Evolutionary conservation across 2,113 vertebrate genomes (phyloP), one percentile per base, ranked within the genome.

Genomic region (Cathartes aura): DNA sequence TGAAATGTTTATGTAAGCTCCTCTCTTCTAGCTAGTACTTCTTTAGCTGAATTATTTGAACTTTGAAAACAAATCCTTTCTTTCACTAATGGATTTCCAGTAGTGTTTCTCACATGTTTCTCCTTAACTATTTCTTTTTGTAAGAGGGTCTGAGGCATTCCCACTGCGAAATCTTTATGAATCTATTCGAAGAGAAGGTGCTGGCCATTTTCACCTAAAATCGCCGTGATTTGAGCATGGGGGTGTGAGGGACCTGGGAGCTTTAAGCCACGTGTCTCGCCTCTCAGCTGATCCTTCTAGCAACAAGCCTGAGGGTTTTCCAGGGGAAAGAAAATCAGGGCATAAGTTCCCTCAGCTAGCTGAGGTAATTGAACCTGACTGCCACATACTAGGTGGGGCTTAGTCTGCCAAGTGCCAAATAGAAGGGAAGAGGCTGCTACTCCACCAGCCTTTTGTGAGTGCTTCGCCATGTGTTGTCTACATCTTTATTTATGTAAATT

Each of bases 71-170:
- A 87, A 91, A 84, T 82, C 42, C 7, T 87, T 90, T 90, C 48
- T 93, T 95, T 85, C 70, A 68, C 48, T 75, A 79, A 82, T 87
- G 43, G 66, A 76, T 94, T 95, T 95, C 60, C 66, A 94, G 70
- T 52, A 68, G 52, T 52, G 34, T 91, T 93, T 95, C 56, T 94
- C 43, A 79, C n/a, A 34, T 30, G 13, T 72, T 95, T 95, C 60
- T 81, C 26, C 62, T 90, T 32, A 78, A 58, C 36, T 71, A 4
- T 71, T 78, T 87, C 24, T 87, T 43, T 89, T 62, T 75, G 53
- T 64, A 60, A 90, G 38, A 87, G 9, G 4, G 11, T 58, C 36
- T 68, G 58, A 79, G 36, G 11, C 36, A 36, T 80, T 95, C 7
- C 45, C 19, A 38, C 36, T 42, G 40, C 27, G 11, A 95, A 84